Conservation (phyloP, 2,113 vertebrate genomes). For the Megaceryle torquata region DNA sequence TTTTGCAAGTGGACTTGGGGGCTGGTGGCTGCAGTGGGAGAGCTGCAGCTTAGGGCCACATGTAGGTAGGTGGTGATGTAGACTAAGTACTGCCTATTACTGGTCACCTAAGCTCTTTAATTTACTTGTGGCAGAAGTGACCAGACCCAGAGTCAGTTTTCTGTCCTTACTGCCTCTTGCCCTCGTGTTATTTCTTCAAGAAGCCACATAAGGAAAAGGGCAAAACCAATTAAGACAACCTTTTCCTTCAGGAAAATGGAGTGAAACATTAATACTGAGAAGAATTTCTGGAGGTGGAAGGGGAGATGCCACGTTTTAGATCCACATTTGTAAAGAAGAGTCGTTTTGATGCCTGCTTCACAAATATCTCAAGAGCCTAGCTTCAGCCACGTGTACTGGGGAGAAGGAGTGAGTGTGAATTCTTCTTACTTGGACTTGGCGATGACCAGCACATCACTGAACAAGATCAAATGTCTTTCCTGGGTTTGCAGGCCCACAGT, state of each 20-base stretch:
- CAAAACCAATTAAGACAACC: not conserved
- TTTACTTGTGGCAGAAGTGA: not conserved
- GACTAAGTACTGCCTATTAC: not conserved
- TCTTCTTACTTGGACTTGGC: slow-evolving; percentile 79
- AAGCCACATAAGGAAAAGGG: not conserved
- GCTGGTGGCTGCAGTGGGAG: not conserved
- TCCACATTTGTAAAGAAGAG: not conserved
- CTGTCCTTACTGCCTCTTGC: not conserved
- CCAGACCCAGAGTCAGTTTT: not conserved
- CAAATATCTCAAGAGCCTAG: not conserved
- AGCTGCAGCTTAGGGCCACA: not conserved
- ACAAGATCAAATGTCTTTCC: slow-evolving; percentile 77
- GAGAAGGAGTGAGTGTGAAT: not conserved
- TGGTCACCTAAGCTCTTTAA: not conserved
- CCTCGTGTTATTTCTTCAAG: not conserved
- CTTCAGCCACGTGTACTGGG: not conserved
- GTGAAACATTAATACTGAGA: not conserved
- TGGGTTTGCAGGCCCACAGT: slow-evolving; percentile 74
- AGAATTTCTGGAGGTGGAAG: not conserved
- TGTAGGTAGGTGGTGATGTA: not conserved
- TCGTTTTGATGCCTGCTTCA: not conserved
- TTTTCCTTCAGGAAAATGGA: not conserved
- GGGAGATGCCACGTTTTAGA: not conserved
- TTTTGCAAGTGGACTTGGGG: not conserved
- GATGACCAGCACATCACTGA: slow-evolving; percentile 75